A percentile compares a stretch with the other conserved stretches of the same genome.
phyloP scores from a whole-genome alignment of 1,140 invertebrate species.

The Belonocnema kinseyi region DNA sequence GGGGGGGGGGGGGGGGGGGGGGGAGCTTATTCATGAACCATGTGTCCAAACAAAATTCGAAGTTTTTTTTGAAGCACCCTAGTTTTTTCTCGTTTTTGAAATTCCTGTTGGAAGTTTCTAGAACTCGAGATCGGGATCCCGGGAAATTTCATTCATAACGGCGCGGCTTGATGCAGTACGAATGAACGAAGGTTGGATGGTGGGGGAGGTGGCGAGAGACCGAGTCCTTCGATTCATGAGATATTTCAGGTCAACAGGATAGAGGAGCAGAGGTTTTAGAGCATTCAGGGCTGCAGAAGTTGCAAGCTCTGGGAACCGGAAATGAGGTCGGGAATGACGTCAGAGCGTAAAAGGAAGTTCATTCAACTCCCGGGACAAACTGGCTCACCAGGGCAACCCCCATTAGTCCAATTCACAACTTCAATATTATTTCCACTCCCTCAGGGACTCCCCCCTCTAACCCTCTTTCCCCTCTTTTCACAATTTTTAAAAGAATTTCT shows the following conservation, averaged over 20 bases:
- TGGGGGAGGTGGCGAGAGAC: conserved; percentile 34
- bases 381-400: conserved; percentile 58
- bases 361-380: conserved; percentile 66
- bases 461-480: too few species aligned
- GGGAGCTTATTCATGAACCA: too few species aligned
- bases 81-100: too few species aligned
- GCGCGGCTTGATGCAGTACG: conserved; percentile 10
- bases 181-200: conserved; percentile 52
- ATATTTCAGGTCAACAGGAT: conserved; percentile 63
- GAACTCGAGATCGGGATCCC: too few species aligned
- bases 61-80: too few species aligned
- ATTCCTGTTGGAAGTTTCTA: too few species aligned
- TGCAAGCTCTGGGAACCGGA: conserved; percentile 64
- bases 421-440: background rate
- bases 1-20: too few species aligned
- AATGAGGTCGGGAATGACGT: conserved; percentile 69
- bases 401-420: conserved; percentile 2
- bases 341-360: conserved; percentile 61
- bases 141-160: too few species aligned
- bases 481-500: too few species aligned
- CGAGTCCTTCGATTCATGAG: conserved; percentile 66
- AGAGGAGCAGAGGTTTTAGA: conserved; percentile 41
- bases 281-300: conserved; percentile 51
- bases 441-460: background rate
- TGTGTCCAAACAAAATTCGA: too few species aligned